phyloP scores from a whole-genome alignment of 1,140 invertebrate species.

The Mactra quadrangularis region DNA sequence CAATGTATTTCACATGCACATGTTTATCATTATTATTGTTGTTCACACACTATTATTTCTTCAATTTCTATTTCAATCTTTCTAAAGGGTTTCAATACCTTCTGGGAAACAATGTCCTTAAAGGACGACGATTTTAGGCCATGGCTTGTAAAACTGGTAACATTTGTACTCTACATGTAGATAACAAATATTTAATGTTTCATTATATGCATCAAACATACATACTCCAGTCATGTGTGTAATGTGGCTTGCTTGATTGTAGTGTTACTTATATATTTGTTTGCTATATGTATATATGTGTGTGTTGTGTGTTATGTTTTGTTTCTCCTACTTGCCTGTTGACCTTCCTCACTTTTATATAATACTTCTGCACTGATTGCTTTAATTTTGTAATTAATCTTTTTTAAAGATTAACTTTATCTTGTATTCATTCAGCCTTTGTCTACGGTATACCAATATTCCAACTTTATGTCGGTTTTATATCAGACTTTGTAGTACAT shows the following conservation, averaged over 20 bases:
- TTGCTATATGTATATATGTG: constrained; percentile 1
- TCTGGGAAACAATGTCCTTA: constrained; percentile 54
- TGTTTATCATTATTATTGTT: too few species aligned
- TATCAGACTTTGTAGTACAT: too few species aligned
- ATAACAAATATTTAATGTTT: neutral
- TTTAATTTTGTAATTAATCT: too few species aligned
- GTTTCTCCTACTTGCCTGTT: neutral
- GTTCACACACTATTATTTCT: too few species aligned
- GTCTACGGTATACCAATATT: too few species aligned
- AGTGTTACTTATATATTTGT: too few species aligned
- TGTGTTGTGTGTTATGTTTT: neutral
- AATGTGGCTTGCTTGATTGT: constrained; percentile 38
- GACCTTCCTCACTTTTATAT: too few species aligned
- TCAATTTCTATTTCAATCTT: constrained; percentile 11
- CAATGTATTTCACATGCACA: too few species aligned
- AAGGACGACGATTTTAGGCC: constrained; percentile 59
- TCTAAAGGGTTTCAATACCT: constrained; percentile 56
- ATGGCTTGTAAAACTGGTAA: constrained; percentile 61
- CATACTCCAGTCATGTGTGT: constrained; percentile 3
- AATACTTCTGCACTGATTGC: too few species aligned
- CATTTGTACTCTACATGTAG: constrained; percentile 9
- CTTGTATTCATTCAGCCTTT: too few species aligned
- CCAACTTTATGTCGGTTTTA: too few species aligned
- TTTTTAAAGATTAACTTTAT: too few species aligned
- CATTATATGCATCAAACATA: constrained; percentile 4